Evolutionary conservation across 2,113 vertebrate genomes (phyloP).

Genomic region (Perca schrenkii): DNA sequence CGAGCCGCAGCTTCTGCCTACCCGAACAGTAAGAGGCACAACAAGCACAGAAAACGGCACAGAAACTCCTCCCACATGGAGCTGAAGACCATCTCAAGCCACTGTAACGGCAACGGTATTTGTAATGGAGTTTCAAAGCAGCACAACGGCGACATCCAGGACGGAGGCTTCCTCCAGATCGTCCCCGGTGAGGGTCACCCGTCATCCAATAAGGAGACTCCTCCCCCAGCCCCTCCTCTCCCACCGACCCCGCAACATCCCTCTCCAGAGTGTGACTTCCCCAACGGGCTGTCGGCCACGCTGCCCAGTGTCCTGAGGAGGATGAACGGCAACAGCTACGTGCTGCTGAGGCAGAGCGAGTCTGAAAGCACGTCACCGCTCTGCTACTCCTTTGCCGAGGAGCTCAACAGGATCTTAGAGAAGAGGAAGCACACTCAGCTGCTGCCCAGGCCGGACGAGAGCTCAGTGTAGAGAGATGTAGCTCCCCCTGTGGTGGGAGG

Average conservation of each 20-base stretch:
- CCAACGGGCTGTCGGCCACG: conserved; percentile 88
- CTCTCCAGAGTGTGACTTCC: conserved; percentile 80
- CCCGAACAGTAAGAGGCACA: conserved; percentile 69
- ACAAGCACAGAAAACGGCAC: conserved; percentile 59
- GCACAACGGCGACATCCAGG: conserved; percentile 61
- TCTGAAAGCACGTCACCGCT: conserved; percentile 83
- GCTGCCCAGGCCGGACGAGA: conserved; percentile 92
- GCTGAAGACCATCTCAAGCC: conserved; percentile 93
- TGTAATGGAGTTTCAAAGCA: conserved; percentile 74
- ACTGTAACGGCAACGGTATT: conserved; percentile 82
- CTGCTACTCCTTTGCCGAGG: conserved; percentile 91
- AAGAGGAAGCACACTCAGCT: conserved; percentile 96
- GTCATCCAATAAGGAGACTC: conserved; percentile 69
- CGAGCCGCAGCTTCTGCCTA: conserved; percentile 64
- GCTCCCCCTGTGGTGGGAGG: conserved; percentile 61
- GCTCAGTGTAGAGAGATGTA: conserved; percentile 88
- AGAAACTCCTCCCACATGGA: conserved; percentile 85
- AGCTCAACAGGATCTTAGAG: conserved; percentile 96
- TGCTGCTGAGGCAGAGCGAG: conserved; percentile 93
- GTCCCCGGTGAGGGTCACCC: conserved; percentile 84
- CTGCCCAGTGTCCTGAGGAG: conserved; percentile 93
- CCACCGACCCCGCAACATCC: conserved; percentile 85
- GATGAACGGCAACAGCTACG: conserved; percentile 96
- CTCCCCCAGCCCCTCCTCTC: conserved; percentile 84
- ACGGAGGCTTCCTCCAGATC: conserved; percentile 86